Evolutionary conservation across 2,888 invertebrate species (phyloP), one percentile per base, ranked within the genome.

Genomic region (Schizaphis graminum): DNA sequence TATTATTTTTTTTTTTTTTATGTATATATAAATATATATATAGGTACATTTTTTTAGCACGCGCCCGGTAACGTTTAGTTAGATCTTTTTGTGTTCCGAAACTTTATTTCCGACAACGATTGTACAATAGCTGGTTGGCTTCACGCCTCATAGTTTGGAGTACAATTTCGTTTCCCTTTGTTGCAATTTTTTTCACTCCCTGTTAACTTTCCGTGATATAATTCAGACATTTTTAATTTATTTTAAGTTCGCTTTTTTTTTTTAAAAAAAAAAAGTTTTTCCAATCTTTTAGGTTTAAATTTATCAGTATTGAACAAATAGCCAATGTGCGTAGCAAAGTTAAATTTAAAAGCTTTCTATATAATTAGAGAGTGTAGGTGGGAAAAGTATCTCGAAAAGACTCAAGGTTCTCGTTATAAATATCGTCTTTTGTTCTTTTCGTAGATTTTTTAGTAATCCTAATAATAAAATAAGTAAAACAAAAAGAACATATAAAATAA

Each of bases 101-200:
- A 49, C n/a, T 90, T 47, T 90, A 53, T 84, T 77, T 41, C n/a
- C 11, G 7, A 61, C 41, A 91, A 16, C 16, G 84, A 57, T 61
- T n/a, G 44, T 28, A 84, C 77, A 49, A 35, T 26, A 24, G n/a
- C 21, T 35, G 8, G 35, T 41, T 57, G 24, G n/a, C 21, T 49
- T 56, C 26, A 24, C 35, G n/a, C 16, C 28, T 35, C n/a, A 24
- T 35, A 24, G 35, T 53, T 89, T 67, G 24, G 44, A 47, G 26
- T 92, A 77, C n/a, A 35, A 28, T 87, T 67, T 89, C 26, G 11
- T 41, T 89, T 11, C 1, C 26, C 89, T 92, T 94, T 95, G 77
- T 77, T 77, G 35, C 35, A 77, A 35, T 77, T 95, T 95, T 94
- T 91, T 95, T n/a, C 56, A 49, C 95, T 96, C 8, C 44, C 41